Evolutionary conservation across 2,888 invertebrate genomes (phyloP), one percentile per base, ranked within the genome.

Genomic region (Emmelina monodactyla): DNA sequence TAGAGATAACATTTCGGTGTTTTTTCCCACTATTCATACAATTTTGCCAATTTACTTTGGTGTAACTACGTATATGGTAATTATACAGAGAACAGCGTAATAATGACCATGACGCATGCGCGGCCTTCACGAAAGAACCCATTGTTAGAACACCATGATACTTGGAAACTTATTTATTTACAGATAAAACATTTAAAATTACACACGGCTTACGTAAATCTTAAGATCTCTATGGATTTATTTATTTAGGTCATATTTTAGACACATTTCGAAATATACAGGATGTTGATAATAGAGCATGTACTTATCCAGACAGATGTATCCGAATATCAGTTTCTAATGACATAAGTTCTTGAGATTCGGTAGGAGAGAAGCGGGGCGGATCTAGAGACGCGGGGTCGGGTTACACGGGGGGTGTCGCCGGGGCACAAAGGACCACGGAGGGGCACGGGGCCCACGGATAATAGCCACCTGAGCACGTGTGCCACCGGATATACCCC

Each of bases 391-490:
- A 58, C 72, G 65, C 49, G 63, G 67, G 78, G 78, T 78, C 79
- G 76, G 71, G 68, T 79, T 78, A 64, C 78, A 55, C 50, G 66
- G 72, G 72, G 63, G 62, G 68, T 59, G n/a, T 11, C 25, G 57
- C 50, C 46, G 55, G 62, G 58, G 58, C 63, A 65, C 65, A 70
- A 71, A 59, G 57, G 46, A 53, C 51, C 51, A 52, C 55, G 51
- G 53, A 37, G 41, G 53, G 57, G 62, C 12, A 2, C 3, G 58
- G 55, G 58, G 55, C 53, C 45, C 50, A 50, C 50, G 47, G 49
- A 55, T 57, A 58, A 78, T 76, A 78, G 76, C 76, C 71, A 78
- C 73, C 78, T 76, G 76, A 79, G 78, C 78, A 79, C 78, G 78
- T 79, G 79, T 76, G 62, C 65, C 51, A 52, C 79, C 79, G 78